Evolutionary conservation across 1,140 invertebrate species (phyloP).

Genomic region (Drosophila bifasciata): DNA sequence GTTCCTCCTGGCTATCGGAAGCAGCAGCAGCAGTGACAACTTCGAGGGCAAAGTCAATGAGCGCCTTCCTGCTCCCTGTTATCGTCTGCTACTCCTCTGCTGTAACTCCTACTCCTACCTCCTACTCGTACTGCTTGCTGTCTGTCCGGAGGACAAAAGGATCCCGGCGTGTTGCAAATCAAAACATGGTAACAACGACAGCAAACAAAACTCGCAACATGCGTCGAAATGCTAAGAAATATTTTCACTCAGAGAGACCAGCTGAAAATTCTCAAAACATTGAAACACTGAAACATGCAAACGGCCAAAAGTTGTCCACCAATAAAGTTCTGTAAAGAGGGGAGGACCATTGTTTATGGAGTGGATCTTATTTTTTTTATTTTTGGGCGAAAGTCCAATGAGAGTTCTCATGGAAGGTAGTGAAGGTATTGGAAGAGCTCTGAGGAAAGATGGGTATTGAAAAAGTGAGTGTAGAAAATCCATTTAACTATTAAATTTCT

Average conservation of each 20-base stretch:
- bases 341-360: constrained; percentile 35
- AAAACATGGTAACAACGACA: constrained; percentile 76
- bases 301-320: constrained; percentile 54
- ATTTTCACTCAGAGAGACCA: constrained; percentile 48
- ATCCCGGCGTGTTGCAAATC: constrained; percentile 77
- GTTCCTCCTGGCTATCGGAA: constrained; percentile 65
- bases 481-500: not conserved
- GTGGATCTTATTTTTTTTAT: constrained; percentile 13
- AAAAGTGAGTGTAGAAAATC: not conserved
- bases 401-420: not conserved
- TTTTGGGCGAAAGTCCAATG: not conserved
- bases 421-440: not conserved
- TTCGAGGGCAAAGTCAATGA: constrained; percentile 80
- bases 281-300: constrained; percentile 70
- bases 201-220: constrained; percentile 78
- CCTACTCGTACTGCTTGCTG: constrained; percentile 24
- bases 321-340: constrained; percentile 13
- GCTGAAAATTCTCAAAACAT: constrained; percentile 45
- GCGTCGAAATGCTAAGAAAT: constrained; percentile 73
- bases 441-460: not conserved
- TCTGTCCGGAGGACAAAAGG: constrained; percentile 62
- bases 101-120: constrained; percentile 8
- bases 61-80: constrained; percentile 74
- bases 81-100: constrained; percentile 56
- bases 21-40: constrained; percentile 64